Evolutionary conservation across 2,888 invertebrate genomes (phyloP).

Genomic region (Eupithecia centaureata): DNA sequence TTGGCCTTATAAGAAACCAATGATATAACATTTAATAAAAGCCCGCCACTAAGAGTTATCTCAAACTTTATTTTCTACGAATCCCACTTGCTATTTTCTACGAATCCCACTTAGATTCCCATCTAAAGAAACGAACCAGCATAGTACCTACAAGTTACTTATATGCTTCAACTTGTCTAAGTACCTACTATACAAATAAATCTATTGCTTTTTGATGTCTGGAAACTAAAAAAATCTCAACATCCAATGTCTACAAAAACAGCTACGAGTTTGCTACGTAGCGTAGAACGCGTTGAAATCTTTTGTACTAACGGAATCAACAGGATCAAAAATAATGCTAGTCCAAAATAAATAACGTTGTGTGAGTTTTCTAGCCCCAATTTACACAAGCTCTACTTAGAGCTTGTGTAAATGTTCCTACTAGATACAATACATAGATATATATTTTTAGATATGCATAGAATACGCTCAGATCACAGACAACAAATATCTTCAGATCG

Average conservation of each 20-base stretch:
- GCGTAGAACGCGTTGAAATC: conserved; percentile 35
- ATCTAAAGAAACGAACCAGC: not conserved
- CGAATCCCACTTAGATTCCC: not conserved
- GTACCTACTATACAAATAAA: too few species aligned
- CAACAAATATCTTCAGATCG: too few species aligned
- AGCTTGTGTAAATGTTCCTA: too few species aligned
- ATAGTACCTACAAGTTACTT: not conserved
- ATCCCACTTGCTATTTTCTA: not conserved
- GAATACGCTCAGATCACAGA: too few species aligned
- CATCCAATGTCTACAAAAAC: conserved; percentile 8
- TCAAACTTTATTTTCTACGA: not conserved
- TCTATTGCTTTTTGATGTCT: too few species aligned
- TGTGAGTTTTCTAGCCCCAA: too few species aligned
- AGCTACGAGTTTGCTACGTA: conserved; percentile 36
- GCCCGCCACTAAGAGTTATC: not conserved
- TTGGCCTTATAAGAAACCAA: not conserved
- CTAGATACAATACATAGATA: too few species aligned
- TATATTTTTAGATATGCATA: too few species aligned
- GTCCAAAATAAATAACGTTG: too few species aligned
- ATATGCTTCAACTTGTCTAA: too few species aligned
- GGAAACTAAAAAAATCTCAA: not conserved
- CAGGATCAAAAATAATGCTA: too few species aligned
- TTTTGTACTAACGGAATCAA: not conserved
- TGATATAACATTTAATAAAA: not conserved
- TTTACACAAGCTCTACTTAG: too few species aligned